phyloP scores from a whole-genome alignment of 2,888 invertebrate genomes.

The Matsumyia berberina region DNA sequence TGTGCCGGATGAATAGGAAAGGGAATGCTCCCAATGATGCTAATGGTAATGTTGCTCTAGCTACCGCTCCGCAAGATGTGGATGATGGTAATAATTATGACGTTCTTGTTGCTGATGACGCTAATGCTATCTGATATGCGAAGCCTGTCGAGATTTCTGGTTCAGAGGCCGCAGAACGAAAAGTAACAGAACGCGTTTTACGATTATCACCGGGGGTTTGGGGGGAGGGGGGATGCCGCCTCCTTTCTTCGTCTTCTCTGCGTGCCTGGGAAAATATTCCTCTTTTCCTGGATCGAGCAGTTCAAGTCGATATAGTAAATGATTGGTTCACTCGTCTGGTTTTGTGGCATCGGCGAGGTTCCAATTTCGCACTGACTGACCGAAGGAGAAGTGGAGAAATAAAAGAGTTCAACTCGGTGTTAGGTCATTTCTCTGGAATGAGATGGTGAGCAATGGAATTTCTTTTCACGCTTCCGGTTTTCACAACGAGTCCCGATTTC shows the following conservation, averaged over 20 bases:
- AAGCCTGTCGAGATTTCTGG: conserved; percentile 62
- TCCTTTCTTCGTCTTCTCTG: neutral
- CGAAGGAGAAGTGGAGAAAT: conserved; percentile 5
- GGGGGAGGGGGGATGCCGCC: too few relatives aligned
- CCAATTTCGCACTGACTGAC: too few relatives aligned
- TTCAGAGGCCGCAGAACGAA: conserved; percentile 47
- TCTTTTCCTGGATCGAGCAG: conserved; percentile 28
- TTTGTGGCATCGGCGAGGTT: too few relatives aligned
- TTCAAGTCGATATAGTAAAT: conserved; percentile 43
- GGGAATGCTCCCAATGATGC: conserved; percentile 49
- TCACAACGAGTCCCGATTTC: conserved; percentile 57
- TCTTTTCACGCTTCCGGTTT: conserved; percentile 49
- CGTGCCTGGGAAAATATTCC: conserved; percentile 1
- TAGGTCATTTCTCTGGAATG: conserved; percentile 52
- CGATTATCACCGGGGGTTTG: conserved; percentile 31
- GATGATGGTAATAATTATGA: conserved; percentile 68
- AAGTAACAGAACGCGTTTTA: conserved; percentile 68
- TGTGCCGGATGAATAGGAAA: conserved; percentile 43
- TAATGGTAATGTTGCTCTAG: conserved; percentile 46
- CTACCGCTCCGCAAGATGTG: conserved; percentile 56
- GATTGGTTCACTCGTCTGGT: too few relatives aligned
- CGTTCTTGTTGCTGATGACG: conserved; percentile 68
- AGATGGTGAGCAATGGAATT: conserved; percentile 27
- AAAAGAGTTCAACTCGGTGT: conserved; percentile 14
- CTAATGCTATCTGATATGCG: conserved; percentile 71